Base-by-base conservation (phyloP, 2,888 invertebrate genomes). In the Leucophenga montana region DNA sequence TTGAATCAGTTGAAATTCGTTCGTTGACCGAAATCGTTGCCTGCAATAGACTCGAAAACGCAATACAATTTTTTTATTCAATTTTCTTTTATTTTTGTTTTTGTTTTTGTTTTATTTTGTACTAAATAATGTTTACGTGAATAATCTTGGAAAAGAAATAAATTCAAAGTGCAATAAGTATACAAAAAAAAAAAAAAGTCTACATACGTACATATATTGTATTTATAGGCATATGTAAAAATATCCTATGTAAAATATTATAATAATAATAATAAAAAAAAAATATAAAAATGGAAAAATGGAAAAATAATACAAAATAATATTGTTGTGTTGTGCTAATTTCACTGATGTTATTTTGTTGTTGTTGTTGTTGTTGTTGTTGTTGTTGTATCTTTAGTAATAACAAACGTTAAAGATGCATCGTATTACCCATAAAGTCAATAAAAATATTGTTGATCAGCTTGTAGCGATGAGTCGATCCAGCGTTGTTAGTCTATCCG, bases 11-110 rank as follows among this genome's bases (percentile, higher is more conserved):
- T 80, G 83, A 78, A 76, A 75, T 78, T 73, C 78, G 78, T 76
- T 80, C 85, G 85, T 84, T 82, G 85, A 83, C 80, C 80, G 85
- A 79, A 82, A 77, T 79, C 78, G 84, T 80, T 79, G 77, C 70
- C 72, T 75, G 70, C 57, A 59, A 71, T 61, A 70, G 27, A 44
- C 66, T 57, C 62, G 71, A 18, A 59, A 69, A 39, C 46, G 44
- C 39, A 56, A 61, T 66, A 9, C 53, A 22, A 48, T 27, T 54
- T 22, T 31, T 33, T 57, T 69, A 70, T n/a, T n/a, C n/a, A n/a
- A n/a, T n/a, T n/a, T n/a, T n/a, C n/a, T n/a, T n/a, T n/a, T n/a
- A 46, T 14, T 57, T 67, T 8, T 59, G 1, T 22, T 14, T 59
- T 27, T 50, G 50, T 27, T 27, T 16, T 46, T 56, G 57, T 57